A percentile compares a stretch with the other conserved stretches of the same genome.
phyloP scores from a whole-genome alignment of 2,113 vertebrate genomes.

The Albula glossodonta region DNA sequence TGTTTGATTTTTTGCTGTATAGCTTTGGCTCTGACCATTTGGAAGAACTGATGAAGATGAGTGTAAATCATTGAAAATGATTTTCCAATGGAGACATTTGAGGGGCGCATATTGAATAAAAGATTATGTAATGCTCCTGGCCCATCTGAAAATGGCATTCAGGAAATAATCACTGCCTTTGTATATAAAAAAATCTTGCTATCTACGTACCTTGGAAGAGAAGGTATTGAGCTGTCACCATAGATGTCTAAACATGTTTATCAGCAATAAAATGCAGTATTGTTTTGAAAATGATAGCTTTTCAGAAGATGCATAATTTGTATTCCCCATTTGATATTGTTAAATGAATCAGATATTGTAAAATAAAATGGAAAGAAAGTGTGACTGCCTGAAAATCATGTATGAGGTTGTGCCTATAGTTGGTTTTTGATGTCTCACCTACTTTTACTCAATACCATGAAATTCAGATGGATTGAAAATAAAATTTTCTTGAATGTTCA shows the following conservation, averaged over 20 bases:
- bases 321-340: not conserved
- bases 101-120: not conserved
- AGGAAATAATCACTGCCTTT: not conserved
- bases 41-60: not conserved
- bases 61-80: not conserved
- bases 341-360: not conserved
- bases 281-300: not conserved
- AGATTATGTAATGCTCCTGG: not conserved
- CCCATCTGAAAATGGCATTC: not conserved
- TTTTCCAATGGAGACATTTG: not conserved
- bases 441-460: too few species aligned
- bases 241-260: not conserved
- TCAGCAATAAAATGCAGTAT: not conserved
- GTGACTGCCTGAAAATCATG: not conserved
- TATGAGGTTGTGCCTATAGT: not conserved
- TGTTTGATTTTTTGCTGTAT: not conserved
- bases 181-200: not conserved
- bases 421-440: not conserved
- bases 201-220: not conserved
- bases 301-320: not conserved
- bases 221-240: not conserved
- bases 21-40: not conserved
- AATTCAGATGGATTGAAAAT: too few species aligned
- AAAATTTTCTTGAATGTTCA: too few species aligned
- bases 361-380: not conserved